Percentiles rank a stretch among this genome's conserved stretches.
These are phyloP conservation scores for Propithecus perrieri DNA, from an alignment of 2,797 vertebrate genomes.

Conservation along the genomic window DNA sequence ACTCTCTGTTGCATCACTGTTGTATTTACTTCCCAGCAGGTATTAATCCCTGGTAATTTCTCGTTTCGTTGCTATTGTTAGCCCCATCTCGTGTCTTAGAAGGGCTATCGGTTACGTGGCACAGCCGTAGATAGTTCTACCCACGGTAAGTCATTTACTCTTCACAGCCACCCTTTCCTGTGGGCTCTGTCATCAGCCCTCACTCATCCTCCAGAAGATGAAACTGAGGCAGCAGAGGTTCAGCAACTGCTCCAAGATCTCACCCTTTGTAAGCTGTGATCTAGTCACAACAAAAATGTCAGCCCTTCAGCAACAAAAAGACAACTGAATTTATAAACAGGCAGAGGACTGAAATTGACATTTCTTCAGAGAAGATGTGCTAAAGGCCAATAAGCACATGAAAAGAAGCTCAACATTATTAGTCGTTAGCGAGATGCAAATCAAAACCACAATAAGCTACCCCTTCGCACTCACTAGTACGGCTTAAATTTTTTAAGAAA, in stretches of 20 bases:
- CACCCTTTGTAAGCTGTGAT: not conserved
- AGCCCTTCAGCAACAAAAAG: not conserved
- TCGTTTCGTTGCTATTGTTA: conserved; percentile 60
- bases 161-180: not conserved
- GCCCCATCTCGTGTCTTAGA: not conserved
- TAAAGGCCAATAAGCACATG: not conserved
- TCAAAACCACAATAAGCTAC: not conserved
- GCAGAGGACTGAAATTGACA: not conserved
- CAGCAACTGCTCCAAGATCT: not conserved
- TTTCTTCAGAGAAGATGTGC: not conserved
- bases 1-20: conserved; percentile 63
- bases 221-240: not conserved
- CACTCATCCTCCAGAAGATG: not conserved
- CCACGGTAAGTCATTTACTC: not conserved
- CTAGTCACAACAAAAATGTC: not conserved
- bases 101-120: not conserved
- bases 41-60: conserved; percentile 44
- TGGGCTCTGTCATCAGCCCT: not conserved
- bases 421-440: not conserved
- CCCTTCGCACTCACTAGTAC: not conserved
- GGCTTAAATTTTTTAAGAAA: not conserved
- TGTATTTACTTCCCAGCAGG: conserved; percentile 71
- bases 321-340: not conserved
- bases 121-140: not conserved
- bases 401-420: not conserved